Evolutionary conservation across 2,888 invertebrate species (phyloP), one percentile per base, ranked within the genome.

Genomic region (Ellobium chinense): DNA sequence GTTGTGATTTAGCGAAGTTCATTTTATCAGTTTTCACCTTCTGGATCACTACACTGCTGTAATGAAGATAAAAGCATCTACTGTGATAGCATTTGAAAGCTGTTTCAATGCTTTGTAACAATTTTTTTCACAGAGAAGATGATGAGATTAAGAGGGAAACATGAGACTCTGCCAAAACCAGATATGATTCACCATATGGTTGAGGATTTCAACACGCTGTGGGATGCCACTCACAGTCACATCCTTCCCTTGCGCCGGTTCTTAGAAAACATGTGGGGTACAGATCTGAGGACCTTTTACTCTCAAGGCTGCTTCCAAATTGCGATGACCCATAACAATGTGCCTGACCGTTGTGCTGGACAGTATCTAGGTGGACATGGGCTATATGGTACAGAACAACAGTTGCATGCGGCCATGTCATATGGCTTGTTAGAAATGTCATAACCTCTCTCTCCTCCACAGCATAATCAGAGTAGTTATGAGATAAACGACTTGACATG

Each of bases 141-240:
- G 21, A 91, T 92, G 90, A 83, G 78, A 24, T 76, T 63, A 1
- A 82, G 82, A 46, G 68, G 81, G 3, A 72, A 31, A 5, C 74
- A 86, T 21, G 87, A 90, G 46, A 84, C 86, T 14, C 86, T 93
- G 46, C 93, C 93, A 0, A 85, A 87, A 21, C 93, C 93, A 1
- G 85, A 86, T 12, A 83, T 86, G 2, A 77, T 93, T 12, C 94
- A 94, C 84, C 93, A 94, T 86, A 89, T 93, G 4, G 89, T 94
- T 18, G 94, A 94, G 86, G 93, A 94, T 84, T 93, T 94, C 86
- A 89, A 93, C 9, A 93, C 93, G 0, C 78, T 84, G 1, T 94
- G 93, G 93, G 91, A 92, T 69, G 92, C 89, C 1, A 91, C 90
- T 1, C 79, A 82, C 24, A 90, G 90, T 58, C 93, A 94, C 85